Percentiles rank a stretch among this genome's conserved stretches.
These are phyloP conservation scores for Tokudaia tokunoshimensis DNA, from an alignment of 2,797 vertebrate species.

Conservation along the genomic window DNA sequence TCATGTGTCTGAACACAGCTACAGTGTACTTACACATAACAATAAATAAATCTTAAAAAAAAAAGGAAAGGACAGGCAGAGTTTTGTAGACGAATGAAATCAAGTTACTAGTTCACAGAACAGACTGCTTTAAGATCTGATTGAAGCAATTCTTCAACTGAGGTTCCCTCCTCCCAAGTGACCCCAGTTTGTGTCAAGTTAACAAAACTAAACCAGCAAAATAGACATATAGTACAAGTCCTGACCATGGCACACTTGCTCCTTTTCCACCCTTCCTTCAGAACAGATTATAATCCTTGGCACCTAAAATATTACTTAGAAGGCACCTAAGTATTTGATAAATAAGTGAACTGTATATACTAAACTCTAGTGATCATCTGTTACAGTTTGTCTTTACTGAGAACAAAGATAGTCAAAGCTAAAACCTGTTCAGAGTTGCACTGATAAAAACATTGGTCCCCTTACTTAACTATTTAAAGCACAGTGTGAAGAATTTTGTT, in stretches of 20 bases:
- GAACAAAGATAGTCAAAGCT: constrained; percentile 31
- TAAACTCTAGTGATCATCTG: constrained; percentile 20
- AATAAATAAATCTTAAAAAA: too few species aligned
- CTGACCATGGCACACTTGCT: neutral
- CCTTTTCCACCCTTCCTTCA: neutral
- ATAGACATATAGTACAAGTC: neutral
- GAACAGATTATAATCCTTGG: neutral
- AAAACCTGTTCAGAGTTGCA: constrained; percentile 25
- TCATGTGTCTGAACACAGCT: too few species aligned
- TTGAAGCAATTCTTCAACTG: neutral
- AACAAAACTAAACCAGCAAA: neutral
- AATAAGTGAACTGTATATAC: constrained; percentile 7
- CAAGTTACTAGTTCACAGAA: neutral
- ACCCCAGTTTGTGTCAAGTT: neutral
- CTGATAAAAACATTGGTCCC: neutral
- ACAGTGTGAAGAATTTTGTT: constrained; percentile 20
- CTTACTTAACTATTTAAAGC: constrained; percentile 44
- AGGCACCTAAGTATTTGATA: neutral
- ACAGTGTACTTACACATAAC: too few species aligned
- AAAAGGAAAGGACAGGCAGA: too few species aligned
- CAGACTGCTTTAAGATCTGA: neutral
- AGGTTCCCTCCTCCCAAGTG: neutral
- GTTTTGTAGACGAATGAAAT: neutral
- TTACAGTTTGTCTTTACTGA: constrained; percentile 48
- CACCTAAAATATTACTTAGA: neutral